phyloP scores from a whole-genome alignment of 2,888 invertebrate genomes.

The Aplocera efformata region DNA sequence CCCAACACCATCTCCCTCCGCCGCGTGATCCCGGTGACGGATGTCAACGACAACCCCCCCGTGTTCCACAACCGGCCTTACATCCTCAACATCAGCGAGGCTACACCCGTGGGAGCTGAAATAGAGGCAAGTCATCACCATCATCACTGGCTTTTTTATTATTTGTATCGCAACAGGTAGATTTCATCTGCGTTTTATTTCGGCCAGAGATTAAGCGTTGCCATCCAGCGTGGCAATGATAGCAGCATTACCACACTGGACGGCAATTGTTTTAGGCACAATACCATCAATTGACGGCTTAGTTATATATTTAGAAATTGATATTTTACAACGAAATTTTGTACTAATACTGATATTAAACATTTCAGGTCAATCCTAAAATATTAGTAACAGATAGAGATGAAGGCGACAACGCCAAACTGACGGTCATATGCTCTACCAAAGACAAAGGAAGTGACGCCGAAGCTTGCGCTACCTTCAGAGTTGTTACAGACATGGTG shows the following conservation, averaged over 20 bases:
- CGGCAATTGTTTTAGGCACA: no score
- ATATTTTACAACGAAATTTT: no score
- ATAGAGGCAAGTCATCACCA: slow-evolving; percentile 70
- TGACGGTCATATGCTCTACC: slow-evolving; percentile 83
- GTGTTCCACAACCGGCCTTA: slow-evolving; percentile 87
- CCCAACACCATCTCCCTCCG: slow-evolving; percentile 89
- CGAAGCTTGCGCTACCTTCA: slow-evolving; percentile 86
- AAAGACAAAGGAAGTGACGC: slow-evolving; percentile 79
- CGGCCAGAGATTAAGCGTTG: no score
- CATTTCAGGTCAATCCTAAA: slow-evolving; percentile 71
- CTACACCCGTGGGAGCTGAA: slow-evolving; percentile 82
- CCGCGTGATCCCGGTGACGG: slow-evolving; percentile 87
- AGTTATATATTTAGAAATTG: no score
- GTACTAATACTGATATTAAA: no score
- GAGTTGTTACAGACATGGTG: slow-evolving; percentile 83
- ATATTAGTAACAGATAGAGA: slow-evolving; percentile 87
- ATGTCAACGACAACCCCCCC: slow-evolving; percentile 91
- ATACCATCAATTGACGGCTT: no score
- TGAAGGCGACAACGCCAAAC: slow-evolving; percentile 85
- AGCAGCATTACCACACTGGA: no score
- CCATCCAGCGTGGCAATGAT: no score
- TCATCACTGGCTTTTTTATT: no score
- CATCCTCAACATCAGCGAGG: slow-evolving; percentile 85
- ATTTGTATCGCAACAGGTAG: no score
- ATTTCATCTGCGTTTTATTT: no score